A percentile compares a stretch with the other conserved stretches of the same genome.
Evolutionary conservation across 2,113 vertebrate species (phyloP).

Genomic region (Thermophis baileyi): DNA sequence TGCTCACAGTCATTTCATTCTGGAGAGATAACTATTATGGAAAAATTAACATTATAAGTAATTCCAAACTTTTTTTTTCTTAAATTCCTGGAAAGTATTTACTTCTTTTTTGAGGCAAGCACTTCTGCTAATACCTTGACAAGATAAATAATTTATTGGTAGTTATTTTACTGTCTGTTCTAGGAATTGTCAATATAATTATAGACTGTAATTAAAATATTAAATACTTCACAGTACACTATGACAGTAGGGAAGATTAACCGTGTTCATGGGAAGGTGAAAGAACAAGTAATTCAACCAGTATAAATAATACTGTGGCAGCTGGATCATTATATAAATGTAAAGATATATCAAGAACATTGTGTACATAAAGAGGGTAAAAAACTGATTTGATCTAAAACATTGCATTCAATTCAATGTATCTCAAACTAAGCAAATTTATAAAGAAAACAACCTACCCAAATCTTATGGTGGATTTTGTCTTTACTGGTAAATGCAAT

Average conservation of each 20-base stretch:
- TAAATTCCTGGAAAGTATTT: not conserved
- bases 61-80: not conserved
- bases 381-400: not conserved
- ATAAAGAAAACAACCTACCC: conserved; percentile 69
- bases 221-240: not conserved
- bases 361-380: not conserved
- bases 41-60: not conserved
- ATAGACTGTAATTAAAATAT: not conserved
- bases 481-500: conserved; percentile 86
- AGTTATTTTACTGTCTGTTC: not conserved
- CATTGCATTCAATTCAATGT: not conserved
- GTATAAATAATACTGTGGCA: not conserved
- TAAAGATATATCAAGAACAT: not conserved
- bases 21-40: not conserved
- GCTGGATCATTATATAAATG: not conserved
- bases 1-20: not conserved
- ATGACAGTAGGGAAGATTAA: not conserved
- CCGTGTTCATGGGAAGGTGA: not conserved
- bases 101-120: not conserved
- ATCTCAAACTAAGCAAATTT: not conserved
- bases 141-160: not conserved
- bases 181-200: not conserved
- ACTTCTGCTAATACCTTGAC: not conserved
- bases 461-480: conserved; percentile 91
- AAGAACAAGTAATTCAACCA: not conserved